Percentiles rank a stretch among this genome's conserved stretches.
phyloP scores from a whole-genome alignment of 2,888 invertebrate genomes.

The Tridacna crocea region DNA sequence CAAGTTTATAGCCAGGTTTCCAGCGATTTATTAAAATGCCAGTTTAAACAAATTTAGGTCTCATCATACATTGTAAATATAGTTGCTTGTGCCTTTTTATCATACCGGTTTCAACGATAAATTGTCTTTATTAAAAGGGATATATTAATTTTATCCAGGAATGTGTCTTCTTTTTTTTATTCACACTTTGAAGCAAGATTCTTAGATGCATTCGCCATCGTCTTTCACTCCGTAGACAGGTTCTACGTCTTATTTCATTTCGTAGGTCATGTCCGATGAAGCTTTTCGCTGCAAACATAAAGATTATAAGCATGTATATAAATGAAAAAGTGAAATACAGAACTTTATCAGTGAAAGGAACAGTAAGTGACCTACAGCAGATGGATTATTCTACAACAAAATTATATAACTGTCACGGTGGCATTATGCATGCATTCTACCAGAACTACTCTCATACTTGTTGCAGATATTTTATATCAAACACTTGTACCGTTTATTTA shows the following conservation, averaged over 20 bases:
- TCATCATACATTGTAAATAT: no score
- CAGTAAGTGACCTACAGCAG: neutral
- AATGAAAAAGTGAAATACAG: neutral
- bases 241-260: neutral
- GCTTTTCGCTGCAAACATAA: slow-evolving; percentile 13
- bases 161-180: no score
- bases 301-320: no score
- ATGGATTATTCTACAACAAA: neutral
- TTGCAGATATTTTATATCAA: neutral
- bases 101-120: no score
- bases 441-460: neutral
- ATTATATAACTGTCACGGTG: neutral
- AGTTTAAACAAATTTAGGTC: no score
- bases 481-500: neutral
- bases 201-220: no score
- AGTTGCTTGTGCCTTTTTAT: no score
- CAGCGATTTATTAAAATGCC: no score
- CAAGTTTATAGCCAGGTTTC: no score
- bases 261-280: slow-evolving; percentile 9
- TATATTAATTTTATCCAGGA: no score
- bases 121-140: no score
- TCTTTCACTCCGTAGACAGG: neutral
- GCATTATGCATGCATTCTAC: neutral
- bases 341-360: neutral
- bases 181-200: no score